Evolutionary conservation across 2,797 vertebrate species (phyloP).

Genomic region (Neosalanx taihuensis): DNA sequence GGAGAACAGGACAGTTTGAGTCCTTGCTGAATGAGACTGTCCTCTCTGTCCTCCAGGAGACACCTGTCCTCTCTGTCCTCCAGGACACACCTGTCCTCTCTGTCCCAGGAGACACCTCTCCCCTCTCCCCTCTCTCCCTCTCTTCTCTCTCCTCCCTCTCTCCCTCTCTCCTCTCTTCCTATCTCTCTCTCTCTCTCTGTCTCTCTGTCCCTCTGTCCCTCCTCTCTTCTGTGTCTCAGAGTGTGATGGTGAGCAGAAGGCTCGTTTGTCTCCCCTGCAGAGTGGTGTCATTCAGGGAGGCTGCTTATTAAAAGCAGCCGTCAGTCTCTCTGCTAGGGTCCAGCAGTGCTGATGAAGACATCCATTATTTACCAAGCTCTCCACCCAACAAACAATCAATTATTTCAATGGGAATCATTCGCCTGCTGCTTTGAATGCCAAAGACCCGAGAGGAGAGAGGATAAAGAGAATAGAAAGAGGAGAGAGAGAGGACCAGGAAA

Average conservation of each 20-base stretch:
- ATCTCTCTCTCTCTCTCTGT: background rate
- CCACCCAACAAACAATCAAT: conserved; percentile 65
- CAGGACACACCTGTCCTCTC: background rate
- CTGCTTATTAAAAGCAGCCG: conserved; percentile 48
- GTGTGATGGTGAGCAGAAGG: background rate
- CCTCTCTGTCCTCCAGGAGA: background rate
- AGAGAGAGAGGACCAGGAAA: background rate
- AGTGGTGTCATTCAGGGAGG: conserved; percentile 6
- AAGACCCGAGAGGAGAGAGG: conserved; percentile 4
- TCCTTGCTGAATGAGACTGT: background rate
- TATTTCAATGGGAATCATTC: conserved; percentile 70
- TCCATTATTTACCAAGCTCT: conserved; percentile 70
- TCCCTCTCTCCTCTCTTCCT: no score
- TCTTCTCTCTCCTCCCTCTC: no score
- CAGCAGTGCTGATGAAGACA: conserved; percentile 62
- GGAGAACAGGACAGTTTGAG: no score
- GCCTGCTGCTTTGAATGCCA: conserved; percentile 57
- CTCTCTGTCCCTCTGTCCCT: conserved; percentile 11
- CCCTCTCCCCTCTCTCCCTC: no score
- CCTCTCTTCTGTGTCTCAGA: no score
- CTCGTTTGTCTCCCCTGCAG: conserved; percentile 3
- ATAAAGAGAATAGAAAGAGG: background rate
- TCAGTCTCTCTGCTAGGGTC: conserved; percentile 52
- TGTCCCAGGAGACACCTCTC: background rate
- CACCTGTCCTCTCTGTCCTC: no score